Percentiles rank a stretch among this genome's conserved stretches.
These are phyloP conservation scores for Bergia sp. DNA, from an alignment of 92 coral and sea anemone species.

Conservation along the genomic window DNA sequence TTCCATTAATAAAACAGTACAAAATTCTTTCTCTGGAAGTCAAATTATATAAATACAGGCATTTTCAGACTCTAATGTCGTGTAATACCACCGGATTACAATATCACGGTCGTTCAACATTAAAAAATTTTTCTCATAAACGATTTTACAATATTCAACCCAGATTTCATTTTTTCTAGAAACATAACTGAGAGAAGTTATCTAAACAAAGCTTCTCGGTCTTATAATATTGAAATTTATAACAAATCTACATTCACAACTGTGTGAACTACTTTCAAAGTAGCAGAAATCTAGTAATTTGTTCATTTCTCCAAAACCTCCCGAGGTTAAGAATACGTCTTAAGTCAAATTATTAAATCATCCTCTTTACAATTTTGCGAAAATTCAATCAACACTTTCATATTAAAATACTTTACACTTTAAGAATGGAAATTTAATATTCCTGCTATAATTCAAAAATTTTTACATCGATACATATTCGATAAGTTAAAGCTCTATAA, in stretches of 20 bases:
- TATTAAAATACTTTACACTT: conserved; percentile 98
- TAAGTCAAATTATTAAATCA: conserved; percentile 79
- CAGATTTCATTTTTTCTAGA: conserved; percentile 72
- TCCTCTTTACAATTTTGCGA: conserved; percentile 72
- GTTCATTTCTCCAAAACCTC: conserved; percentile 74
- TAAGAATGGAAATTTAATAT: conserved; percentile 93
- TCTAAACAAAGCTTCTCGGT: conserved; percentile 71
- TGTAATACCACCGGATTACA: conserved; percentile 53
- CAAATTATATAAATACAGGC: conserved; percentile 84
- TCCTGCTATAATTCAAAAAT: conserved; percentile 92
- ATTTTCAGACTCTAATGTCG: conserved; percentile 68
- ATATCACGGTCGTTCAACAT: conserved; percentile 69
- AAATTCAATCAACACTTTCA: conserved; percentile 93
- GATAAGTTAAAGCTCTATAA: conserved; percentile 93
- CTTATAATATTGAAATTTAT: conserved; percentile 83
- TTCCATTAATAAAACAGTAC: conserved; percentile 86
- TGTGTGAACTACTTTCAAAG: conserved; percentile 91
- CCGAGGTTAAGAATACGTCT: conserved; percentile 76
- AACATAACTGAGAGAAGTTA: conserved; percentile 81
- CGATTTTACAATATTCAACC: conserved; percentile 72
- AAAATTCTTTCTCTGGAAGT: conserved; percentile 85
- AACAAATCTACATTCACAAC: conserved; percentile 90
- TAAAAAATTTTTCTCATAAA: conserved; percentile 78
- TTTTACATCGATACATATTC: conserved; percentile 93
- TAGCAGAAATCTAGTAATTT: conserved; percentile 74